Conservation (phyloP, 2,797 vertebrate species). For the Prionace glauca region DNA sequence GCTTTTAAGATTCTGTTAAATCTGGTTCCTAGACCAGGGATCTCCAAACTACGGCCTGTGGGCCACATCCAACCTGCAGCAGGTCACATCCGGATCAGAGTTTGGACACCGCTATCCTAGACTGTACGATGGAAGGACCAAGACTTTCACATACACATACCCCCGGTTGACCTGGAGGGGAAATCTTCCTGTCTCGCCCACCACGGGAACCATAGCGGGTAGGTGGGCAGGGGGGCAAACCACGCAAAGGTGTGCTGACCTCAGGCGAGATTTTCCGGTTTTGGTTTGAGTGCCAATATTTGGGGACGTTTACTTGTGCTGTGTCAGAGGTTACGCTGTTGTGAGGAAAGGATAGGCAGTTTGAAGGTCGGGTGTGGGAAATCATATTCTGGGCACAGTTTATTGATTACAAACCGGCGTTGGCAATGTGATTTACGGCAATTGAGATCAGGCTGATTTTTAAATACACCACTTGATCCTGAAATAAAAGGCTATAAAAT, state of each 20-base stretch:
- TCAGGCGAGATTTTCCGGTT: too few species aligned
- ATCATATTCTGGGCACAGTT: not conserved
- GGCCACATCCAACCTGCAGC: too few species aligned
- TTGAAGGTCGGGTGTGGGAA: not conserved
- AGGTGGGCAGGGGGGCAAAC: too few species aligned
- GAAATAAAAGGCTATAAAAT: not conserved
- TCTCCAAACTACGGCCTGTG: too few species aligned
- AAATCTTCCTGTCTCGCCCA: too few species aligned
- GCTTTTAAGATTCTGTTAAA: not conserved
- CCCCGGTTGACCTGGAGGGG: not conserved
- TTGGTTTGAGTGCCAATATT: too few species aligned
- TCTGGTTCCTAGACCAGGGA: not conserved
- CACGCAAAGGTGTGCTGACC: too few species aligned
- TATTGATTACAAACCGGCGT: not conserved
- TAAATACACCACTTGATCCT: not conserved
- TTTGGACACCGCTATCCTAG: too few species aligned
- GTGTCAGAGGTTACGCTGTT: not conserved
- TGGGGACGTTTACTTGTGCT: not conserved
- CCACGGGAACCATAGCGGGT: too few species aligned
- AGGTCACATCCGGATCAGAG: too few species aligned
- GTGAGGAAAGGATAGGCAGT: not conserved
- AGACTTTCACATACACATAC: not conserved
- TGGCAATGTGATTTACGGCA: not conserved
- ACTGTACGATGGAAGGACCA: not conserved
- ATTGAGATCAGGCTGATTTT: not conserved